phyloP scores from a whole-genome alignment of 2,888 invertebrate species.

The Elegia similella region DNA sequence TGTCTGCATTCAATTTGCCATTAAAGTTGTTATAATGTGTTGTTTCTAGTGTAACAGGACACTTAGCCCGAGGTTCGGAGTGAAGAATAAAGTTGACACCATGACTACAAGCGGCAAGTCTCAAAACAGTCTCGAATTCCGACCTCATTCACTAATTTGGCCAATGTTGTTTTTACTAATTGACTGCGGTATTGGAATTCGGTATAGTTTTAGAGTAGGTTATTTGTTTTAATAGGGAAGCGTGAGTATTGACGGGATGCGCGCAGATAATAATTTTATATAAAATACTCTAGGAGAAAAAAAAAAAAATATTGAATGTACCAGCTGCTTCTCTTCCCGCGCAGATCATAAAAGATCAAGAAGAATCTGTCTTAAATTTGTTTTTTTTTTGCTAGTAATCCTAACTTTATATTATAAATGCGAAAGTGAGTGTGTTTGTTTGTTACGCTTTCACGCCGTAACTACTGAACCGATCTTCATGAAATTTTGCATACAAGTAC shows the following conservation, averaged over 20 bases:
- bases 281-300: too few species aligned
- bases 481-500: too few species aligned
- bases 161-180: constrained; percentile 38
- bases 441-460: too few species aligned
- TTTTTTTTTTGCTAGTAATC: too few species aligned
- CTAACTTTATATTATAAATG: too few species aligned
- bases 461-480: too few species aligned
- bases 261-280: neutral
- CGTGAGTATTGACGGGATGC: neutral
- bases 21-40: constrained; percentile 18
- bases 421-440: too few species aligned
- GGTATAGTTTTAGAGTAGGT: neutral
- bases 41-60: constrained; percentile 27
- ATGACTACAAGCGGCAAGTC: constrained; percentile 28
- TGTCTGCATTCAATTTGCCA: neutral
- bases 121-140: constrained; percentile 36
- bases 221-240: neutral
- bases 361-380: too few species aligned
- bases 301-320: too few species aligned
- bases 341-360: too few species aligned
- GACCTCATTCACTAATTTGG: constrained; percentile 29
- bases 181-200: constrained; percentile 20
- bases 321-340: too few species aligned
- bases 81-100: constrained; percentile 31
- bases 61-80: constrained; percentile 28